Base-by-base conservation (phyloP, 2,888 invertebrate genomes). In the Serripes groenlandicus region DNA sequence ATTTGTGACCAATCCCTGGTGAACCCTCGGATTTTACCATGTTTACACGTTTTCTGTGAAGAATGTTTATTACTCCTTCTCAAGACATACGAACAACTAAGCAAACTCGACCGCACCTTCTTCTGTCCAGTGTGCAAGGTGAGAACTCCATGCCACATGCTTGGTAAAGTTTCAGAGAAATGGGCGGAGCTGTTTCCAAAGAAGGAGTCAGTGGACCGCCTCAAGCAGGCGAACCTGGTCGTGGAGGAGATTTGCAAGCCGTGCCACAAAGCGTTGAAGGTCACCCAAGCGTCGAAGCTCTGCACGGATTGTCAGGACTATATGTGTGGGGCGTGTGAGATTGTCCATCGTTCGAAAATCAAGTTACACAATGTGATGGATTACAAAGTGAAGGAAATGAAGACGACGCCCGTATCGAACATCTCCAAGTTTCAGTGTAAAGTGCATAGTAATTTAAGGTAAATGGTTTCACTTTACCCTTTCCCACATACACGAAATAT, bases 351-450 rank as follows among this genome's bases (percentile, higher is more conserved):
- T 37, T 42, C 62, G 9, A 58, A 71, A 21, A 69, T 5, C 7
- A 83, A 81, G 30, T 28, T 9, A 1, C 86, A 86, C 60, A 60
- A 62, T 15, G 30, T 74, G 7, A 75, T 83, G 5, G 75, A 83
- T 11, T 86, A 86, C 72, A 74, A 80, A 42, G 74, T 86, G 3
- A 83, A 81, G n/a, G 78, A 83, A 52, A 81, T 86, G 78, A 83
- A 83, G 58, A 78, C 73, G 9, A 81, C 76, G 7, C 81, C 86
- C 3, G 78, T 73, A 15, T 71, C 83, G 1, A 83, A 83, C 68
- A 83, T 86, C 23, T 80, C 86, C 0, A 83, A 83, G 28, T 86
- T 86, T 42, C 74, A 83, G 26, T 86, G 86, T 56, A 84, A 84
- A 35, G 21, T 49, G 5, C 80, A 81, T 54, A 81, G 58, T 30